A percentile compares a stretch with the other conserved stretches of the same genome.
These are phyloP conservation scores for Nanger granti DNA, from an alignment of 2,113 vertebrate genomes.

Conservation along the genomic window DNA sequence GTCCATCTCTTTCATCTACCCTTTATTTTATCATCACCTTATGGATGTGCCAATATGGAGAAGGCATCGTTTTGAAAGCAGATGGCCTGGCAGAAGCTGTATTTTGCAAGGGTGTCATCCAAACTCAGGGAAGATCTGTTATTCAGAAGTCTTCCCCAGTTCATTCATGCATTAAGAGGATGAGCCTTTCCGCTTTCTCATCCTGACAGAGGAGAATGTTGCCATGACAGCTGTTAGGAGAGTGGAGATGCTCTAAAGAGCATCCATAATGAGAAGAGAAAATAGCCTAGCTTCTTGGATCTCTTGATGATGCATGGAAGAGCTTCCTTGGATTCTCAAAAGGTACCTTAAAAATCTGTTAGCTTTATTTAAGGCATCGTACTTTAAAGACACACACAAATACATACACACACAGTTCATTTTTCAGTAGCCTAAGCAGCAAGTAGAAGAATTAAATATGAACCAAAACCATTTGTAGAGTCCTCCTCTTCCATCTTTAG, in stretches of 20 bases:
- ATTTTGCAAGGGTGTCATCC: conserved; percentile 30
- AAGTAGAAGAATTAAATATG: background rate
- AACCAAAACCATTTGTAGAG: background rate
- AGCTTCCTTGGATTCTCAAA: background rate
- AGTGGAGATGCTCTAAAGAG: conserved; percentile 32
- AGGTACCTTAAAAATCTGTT: background rate
- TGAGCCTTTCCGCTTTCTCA: background rate
- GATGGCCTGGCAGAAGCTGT: background rate
- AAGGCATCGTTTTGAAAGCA: background rate
- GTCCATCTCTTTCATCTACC: background rate
- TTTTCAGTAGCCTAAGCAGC: background rate
- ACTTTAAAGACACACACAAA: background rate
- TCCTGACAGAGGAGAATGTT: conserved; percentile 56
- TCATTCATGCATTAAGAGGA: conserved; percentile 50
- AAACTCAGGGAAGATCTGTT: conserved; percentile 28
- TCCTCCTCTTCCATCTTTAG: background rate
- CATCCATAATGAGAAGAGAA: conserved; percentile 4
- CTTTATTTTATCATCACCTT: background rate
- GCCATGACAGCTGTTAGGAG: conserved; percentile 57
- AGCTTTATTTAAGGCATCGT: background rate
- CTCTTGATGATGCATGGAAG: background rate
- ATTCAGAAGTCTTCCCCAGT: conserved; percentile 28
- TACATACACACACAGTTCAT: background rate
- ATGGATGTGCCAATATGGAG: background rate
- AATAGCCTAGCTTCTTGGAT: background rate